Percentiles rank a stretch among this genome's conserved stretches.
phyloP scores from a whole-genome alignment of 2,113 vertebrate genomes.

The Leucopternis melanops region DNA sequence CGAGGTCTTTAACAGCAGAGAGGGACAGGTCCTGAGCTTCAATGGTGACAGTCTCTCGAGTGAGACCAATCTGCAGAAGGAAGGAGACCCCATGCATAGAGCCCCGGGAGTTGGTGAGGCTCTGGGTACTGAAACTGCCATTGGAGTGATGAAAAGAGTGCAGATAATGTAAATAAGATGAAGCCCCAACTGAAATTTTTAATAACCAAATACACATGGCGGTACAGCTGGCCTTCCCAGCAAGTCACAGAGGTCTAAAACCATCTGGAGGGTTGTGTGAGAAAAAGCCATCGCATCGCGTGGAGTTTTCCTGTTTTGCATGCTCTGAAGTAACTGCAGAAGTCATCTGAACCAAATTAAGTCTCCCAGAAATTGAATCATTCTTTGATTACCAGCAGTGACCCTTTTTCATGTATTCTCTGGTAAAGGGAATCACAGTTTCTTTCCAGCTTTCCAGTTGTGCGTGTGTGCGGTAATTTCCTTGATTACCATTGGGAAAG shows the following conservation, averaged over 20 bases:
- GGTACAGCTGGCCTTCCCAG: not conserved
- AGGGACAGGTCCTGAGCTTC: constrained; percentile 91
- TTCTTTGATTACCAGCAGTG: not conserved
- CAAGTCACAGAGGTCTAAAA: not conserved
- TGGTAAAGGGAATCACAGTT: not conserved
- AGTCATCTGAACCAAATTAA: constrained; percentile 18
- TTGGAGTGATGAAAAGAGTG: no score
- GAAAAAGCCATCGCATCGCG: not conserved
- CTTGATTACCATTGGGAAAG: not conserved
- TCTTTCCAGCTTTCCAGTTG: not conserved
- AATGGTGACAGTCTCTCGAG: constrained; percentile 92
- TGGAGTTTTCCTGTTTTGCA: not conserved
- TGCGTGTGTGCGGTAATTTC: not conserved
- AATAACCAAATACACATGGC: not conserved
- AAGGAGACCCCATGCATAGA: constrained; percentile 92
- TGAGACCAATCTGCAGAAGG: constrained; percentile 94
- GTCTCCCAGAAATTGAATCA: not conserved
- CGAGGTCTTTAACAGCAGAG: constrained; percentile 91
- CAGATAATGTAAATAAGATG: rapidly evolving
- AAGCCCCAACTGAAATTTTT: not conserved
- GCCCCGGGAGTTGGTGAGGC: constrained; percentile 89
- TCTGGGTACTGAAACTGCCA: constrained; percentile 87
- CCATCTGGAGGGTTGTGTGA: not conserved
- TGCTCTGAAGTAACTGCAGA: not conserved
- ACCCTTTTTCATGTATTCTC: not conserved